Conservation (phyloP, 2,888 invertebrate species). For the Philopedon plagiatum region DNA sequence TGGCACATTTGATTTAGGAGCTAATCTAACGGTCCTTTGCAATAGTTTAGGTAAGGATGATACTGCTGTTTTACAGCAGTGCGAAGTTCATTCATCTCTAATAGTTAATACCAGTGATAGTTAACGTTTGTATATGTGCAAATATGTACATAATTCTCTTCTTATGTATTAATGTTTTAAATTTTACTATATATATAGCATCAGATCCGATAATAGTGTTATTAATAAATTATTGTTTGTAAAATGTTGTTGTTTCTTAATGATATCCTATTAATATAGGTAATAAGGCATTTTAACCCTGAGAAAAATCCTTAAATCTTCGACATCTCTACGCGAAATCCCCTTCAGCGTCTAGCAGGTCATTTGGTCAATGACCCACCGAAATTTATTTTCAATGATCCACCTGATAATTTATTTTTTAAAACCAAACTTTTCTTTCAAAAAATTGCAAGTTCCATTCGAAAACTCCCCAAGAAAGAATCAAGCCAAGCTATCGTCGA, state of each 20-base stretch:
- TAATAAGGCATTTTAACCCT: too few relatives aligned
- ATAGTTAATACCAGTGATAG: conserved; percentile 60
- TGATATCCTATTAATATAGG: not conserved
- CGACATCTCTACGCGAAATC: too few relatives aligned
- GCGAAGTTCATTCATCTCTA: conserved; percentile 63
- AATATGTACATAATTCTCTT: not conserved
- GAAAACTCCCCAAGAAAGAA: too few relatives aligned
- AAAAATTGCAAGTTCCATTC: too few relatives aligned
- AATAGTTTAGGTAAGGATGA: conserved; percentile 58
- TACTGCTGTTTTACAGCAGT: conserved; percentile 61
- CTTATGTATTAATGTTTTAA: conserved; percentile 7
- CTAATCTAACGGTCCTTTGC: conserved; percentile 73
- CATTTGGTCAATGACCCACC: too few relatives aligned
- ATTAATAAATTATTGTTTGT: conserved; percentile 15
- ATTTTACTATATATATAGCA: conserved; percentile 5
- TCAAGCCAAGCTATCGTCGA: too few relatives aligned
- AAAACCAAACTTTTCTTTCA: too few relatives aligned
- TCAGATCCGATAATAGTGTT: conserved; percentile 10
- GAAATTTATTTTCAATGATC: too few relatives aligned
- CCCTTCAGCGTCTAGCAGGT: too few relatives aligned
- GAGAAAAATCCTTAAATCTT: too few relatives aligned
- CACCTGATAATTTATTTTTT: too few relatives aligned
- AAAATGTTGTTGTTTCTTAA: not conserved
- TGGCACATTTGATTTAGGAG: conserved; percentile 79
- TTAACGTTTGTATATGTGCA: conserved; percentile 23